A percentile compares a stretch with the other conserved stretches of the same genome.
Evolutionary conservation across 2,113 vertebrate species (phyloP).

Genomic region (Zapus hudsonius): DNA sequence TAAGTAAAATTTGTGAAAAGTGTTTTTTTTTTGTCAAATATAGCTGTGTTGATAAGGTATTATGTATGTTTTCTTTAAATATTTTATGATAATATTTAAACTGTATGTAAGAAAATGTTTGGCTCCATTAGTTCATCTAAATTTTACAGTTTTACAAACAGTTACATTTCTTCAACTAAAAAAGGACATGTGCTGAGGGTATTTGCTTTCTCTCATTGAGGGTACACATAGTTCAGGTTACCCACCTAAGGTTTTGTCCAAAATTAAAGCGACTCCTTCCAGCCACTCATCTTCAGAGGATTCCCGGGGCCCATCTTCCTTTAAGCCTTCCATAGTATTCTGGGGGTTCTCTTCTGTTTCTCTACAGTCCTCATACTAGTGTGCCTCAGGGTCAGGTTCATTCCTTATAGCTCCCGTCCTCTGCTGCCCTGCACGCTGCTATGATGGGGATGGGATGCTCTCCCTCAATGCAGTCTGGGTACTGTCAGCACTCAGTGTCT

Average conservation of each 20-base stretch:
- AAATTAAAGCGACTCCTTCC: conserved; percentile 61
- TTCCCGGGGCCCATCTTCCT: neutral
- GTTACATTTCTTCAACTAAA: conserved; percentile 7
- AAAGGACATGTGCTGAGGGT: neutral
- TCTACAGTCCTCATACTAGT: neutral
- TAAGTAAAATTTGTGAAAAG: conserved; percentile 46
- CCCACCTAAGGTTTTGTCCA: conserved; percentile 43
- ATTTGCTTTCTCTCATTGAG: conserved; percentile 7
- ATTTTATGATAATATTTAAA: conserved; percentile 49
- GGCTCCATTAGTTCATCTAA: conserved; percentile 31
- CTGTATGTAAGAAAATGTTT: conserved; percentile 17
- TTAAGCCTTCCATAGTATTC: neutral
- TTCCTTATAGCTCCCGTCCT: neutral
- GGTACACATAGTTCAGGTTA: neutral
- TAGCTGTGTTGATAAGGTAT: conserved; percentile 21
- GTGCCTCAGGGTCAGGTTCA: neutral
- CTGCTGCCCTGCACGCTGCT: neutral
- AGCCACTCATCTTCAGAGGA: conserved; percentile 7
- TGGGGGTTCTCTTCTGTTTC: neutral
- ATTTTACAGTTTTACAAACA: conserved; percentile 2
- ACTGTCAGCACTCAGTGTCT: neutral
- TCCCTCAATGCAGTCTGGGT: neutral
- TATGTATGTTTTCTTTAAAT: conserved; percentile 38
- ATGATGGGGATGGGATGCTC: no score
- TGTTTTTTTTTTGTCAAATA: conserved; percentile 47